A percentile compares a stretch with the other conserved stretches of the same genome.
These are phyloP conservation scores for Drosophila prolongata DNA, from an alignment of 2,888 invertebrate genomes.

Conservation along the genomic window DNA sequence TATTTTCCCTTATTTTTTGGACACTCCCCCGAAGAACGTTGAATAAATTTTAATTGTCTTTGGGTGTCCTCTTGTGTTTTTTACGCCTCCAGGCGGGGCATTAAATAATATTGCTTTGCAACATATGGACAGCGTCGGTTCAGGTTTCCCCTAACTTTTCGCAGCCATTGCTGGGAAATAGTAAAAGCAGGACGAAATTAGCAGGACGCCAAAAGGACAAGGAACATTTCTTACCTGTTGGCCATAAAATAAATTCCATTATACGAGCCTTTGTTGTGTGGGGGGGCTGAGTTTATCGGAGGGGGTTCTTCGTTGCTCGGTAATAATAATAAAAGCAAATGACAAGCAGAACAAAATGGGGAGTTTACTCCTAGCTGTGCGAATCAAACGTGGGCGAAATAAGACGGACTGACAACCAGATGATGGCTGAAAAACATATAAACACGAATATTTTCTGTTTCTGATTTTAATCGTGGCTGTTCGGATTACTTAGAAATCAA, in stretches of 20 bases:
- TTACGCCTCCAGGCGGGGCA: slow-evolving; percentile 62
- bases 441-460: slow-evolving; percentile 13
- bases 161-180: slow-evolving; percentile 49
- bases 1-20: slow-evolving; percentile 44
- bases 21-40: slow-evolving; percentile 53
- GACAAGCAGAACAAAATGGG: slow-evolving; percentile 51
- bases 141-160: slow-evolving; percentile 9
- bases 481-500: background rate
- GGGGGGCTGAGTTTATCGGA: background rate
- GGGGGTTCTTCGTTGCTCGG: slow-evolving; percentile 20
- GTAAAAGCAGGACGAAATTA: slow-evolving; percentile 73
- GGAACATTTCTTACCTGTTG: slow-evolving; percentile 81
- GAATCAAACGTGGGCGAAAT: slow-evolving; percentile 16
- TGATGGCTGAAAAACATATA: slow-evolving; percentile 24
- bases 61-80: slow-evolving; percentile 52
- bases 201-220: slow-evolving; percentile 67
- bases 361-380: slow-evolving; percentile 11
- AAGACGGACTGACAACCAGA: slow-evolving; percentile 30
- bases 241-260: slow-evolving; percentile 80
- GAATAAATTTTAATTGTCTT: slow-evolving; percentile 80
- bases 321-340: slow-evolving; percentile 81
- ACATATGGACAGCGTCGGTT: slow-evolving; percentile 43
- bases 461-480: slow-evolving; percentile 1
- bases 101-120: slow-evolving; percentile 62
- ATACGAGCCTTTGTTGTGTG: slow-evolving; percentile 54